Evolutionary conservation across 2,797 vertebrate species (phyloP).

Genomic region (Phoeniculus purpureus): DNA sequence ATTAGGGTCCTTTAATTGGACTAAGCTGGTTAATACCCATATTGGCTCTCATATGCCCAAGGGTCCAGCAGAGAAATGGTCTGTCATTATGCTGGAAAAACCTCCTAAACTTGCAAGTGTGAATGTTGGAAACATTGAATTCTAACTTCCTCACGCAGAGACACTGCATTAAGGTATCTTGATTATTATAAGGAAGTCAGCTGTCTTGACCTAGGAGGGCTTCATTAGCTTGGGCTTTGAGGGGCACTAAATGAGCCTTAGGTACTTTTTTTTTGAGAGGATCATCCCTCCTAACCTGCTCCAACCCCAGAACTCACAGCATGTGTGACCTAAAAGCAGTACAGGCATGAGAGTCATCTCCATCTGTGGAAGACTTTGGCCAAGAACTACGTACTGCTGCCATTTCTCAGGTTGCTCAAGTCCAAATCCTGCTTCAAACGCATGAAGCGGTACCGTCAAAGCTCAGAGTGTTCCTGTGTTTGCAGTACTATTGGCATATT

Average conservation of each 20-base stretch:
- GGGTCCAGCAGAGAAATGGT: not conserved
- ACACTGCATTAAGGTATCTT: not conserved
- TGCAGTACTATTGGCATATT: conserved; percentile 30
- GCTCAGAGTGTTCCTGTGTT: not conserved
- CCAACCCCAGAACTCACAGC: not conserved
- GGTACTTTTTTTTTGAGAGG: not conserved
- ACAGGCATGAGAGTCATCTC: not conserved
- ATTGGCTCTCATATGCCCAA: not conserved
- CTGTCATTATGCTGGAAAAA: not conserved
- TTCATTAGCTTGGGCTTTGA: not conserved
- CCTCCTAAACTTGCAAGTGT: not conserved
- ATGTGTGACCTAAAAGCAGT: not conserved
- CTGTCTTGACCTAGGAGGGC: not conserved
- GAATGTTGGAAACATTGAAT: not conserved
- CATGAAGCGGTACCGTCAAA: not conserved
- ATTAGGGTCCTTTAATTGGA: conserved; percentile 66
- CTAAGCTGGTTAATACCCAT: conserved; percentile 66
- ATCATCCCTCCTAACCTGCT: not conserved
- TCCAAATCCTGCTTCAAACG: not conserved
- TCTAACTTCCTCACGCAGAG: not conserved
- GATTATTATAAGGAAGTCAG: not conserved
- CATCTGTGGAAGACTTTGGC: not conserved
- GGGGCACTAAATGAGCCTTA: not conserved
- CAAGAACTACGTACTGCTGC: not conserved
- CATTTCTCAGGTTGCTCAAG: not conserved